Base-by-base conservation (phyloP, 2,113 vertebrate genomes). In the Aix galericulata region DNA sequence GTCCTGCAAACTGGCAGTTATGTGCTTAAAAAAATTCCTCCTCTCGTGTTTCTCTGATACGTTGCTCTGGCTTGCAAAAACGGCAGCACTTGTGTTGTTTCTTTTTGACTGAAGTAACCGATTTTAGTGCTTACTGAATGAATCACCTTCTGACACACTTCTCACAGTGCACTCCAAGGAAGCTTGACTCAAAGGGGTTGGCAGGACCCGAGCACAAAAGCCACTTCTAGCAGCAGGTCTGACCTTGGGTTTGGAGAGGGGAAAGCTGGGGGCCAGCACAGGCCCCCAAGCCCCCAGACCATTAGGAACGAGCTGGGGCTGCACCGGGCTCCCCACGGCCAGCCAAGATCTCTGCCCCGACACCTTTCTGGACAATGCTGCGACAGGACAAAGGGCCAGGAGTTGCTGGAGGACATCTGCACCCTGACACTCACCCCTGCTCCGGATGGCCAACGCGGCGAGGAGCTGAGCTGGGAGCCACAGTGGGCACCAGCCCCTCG, bases 61-160 rank as follows among this genome's bases (percentile, higher is more conserved):
- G 4, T 27, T 1, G 1, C 59, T 52, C 12, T 5, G 9, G 52
- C 36, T n/a, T 3, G 18, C 2, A 18, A 38, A 44, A 27, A 50
- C 26, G 8, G 6, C 0, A 1, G 10, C 11, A 6, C 0, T 5
- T 17, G 8, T 36, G 53, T 3, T 20, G 8, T 20, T 26, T 10
- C 20, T 42, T 29, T 17, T 40, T 40, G 40, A 40, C 17, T 44
- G 18, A 44, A 44, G 27, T 22, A 23, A 67, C 40, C 21, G 29
- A 15, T 22, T 31, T 46, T 11, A 21, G 42, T 16, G 23, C 20
- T 67, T 46, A 22, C 9, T 4, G 21, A 46, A 46, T 23, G 42
- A 32, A 9, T 31, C 29, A 31, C 27, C 27, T 31, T 9, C 56
- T 13, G 18, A 55, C 17, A 32, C 16, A 32, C 10, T 20, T 58